Evolutionary conservation across 2,888 invertebrate genomes (phyloP), one percentile per base, ranked within the genome.

Genomic region (Idaea straminata): DNA sequence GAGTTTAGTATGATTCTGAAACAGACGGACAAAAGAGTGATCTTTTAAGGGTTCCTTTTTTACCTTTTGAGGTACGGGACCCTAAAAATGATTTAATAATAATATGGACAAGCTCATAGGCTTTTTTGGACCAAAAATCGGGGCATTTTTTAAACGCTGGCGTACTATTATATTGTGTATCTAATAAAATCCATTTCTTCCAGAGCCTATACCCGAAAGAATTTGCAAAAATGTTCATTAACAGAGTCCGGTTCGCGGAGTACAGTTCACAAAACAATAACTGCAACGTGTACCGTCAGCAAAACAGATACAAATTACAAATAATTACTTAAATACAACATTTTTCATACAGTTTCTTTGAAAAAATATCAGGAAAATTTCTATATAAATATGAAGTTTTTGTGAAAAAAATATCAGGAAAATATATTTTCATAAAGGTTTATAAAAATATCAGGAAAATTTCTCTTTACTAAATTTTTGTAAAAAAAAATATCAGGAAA

Each of bases 221-320:
- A 91, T 90, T 83, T 77, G 78, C 76, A 89, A 90, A 91, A 91
- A 91, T 86, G 83, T 87, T 90, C 89, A 88, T 89, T 88, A 87
- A 77, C 76, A 73, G 70, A 74, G 73, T 75, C 72, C 70, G 74
- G 73, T 74, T 72, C 70, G 74, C 70, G 74, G 76, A 72, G 83
- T 84, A 86, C 80, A 75, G 83, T 83, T 80, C 80, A 81, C 83
- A 88, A 88, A 88, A 88, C 86, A 77, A 88, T 85, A 85, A 86
- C 83, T 68, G 71, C 66, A 65, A 25, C 59, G 38, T n/a, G 69
- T 61, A 65, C 34, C 61, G 62, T 34, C 13, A 25, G 64, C 67
- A 68, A 59, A 58, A 69, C 72, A 70, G 64, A 68, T 66, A 16
- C 47, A 47, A 47, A 47, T 47, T 47, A 47, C 47, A 47, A 47